phyloP scores from a whole-genome alignment of 2,888 invertebrate genomes.

The Corythucha ciliata region DNA sequence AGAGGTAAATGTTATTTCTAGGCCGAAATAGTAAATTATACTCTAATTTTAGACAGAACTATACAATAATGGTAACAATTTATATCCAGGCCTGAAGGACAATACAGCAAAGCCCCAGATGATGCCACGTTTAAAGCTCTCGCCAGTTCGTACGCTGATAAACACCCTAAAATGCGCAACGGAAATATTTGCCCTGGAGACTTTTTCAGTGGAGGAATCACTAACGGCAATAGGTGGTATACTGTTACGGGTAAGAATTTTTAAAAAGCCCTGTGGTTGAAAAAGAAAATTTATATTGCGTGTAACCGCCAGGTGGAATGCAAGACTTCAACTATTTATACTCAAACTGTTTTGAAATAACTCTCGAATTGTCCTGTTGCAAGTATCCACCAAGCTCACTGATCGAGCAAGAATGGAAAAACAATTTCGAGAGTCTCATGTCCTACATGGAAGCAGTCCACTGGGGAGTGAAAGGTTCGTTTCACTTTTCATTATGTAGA shows the following conservation, averaged over 20 bases:
- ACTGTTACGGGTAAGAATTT: constrained; percentile 55
- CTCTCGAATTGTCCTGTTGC: constrained; percentile 91
- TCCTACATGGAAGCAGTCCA: constrained; percentile 74
- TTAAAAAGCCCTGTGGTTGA: not conserved
- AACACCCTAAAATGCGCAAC: constrained; percentile 62
- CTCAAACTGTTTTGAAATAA: constrained; percentile 93
- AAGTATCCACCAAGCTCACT: constrained; percentile 71
- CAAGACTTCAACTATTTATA: constrained; percentile 95
- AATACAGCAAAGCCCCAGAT: constrained; percentile 69
- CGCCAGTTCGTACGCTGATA: constrained; percentile 64
- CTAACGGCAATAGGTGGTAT: constrained; percentile 91
- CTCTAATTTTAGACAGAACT: too few relatives aligned
- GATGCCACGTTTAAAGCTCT: constrained; percentile 69
- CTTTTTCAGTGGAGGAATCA: constrained; percentile 65
- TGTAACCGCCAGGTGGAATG: constrained; percentile 69
- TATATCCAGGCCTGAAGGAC: constrained; percentile 14
- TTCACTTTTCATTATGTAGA: not conserved
- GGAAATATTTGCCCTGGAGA: constrained; percentile 66
- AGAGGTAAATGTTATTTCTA: too few relatives aligned
- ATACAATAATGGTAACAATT: too few relatives aligned
- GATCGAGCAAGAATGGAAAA: constrained; percentile 70
- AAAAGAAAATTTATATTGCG: not conserved
- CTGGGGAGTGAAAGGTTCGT: constrained; percentile 55
- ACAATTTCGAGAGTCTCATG: constrained; percentile 77
- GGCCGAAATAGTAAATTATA: too few relatives aligned